phyloP scores from a whole-genome alignment of 2,113 vertebrate genomes.

The Corythoichthys haematopterus region DNA sequence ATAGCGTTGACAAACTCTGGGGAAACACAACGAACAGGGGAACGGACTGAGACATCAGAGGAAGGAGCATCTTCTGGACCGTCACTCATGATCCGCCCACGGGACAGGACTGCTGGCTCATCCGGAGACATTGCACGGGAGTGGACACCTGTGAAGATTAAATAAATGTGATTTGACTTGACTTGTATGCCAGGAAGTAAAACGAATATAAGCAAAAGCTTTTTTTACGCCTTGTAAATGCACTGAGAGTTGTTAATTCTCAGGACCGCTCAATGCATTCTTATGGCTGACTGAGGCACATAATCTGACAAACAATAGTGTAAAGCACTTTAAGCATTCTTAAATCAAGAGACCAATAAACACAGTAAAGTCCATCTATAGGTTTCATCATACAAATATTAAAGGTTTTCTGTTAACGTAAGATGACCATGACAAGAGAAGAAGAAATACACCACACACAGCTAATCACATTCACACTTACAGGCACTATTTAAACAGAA shows the following conservation, averaged over 20 bases:
- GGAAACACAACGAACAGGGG: constrained; percentile 86
- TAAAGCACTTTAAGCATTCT: constrained; percentile 5
- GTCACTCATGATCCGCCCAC: constrained; percentile 77
- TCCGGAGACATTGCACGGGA: constrained; percentile 70
- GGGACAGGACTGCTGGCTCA: constrained; percentile 62
- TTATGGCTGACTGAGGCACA: constrained; percentile 4
- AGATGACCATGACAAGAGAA: too few relatives aligned
- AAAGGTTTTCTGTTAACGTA: too few relatives aligned
- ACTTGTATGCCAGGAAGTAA: not conserved
- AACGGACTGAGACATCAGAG: constrained; percentile 78
- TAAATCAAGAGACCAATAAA: not conserved
- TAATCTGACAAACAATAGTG: constrained; percentile 11
- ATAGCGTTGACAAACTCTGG: constrained; percentile 92
- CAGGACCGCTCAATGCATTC: constrained; percentile 19
- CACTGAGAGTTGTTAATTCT: constrained; percentile 30
- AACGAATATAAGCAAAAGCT: not conserved
- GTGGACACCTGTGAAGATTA: constrained; percentile 74
- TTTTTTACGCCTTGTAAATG: not conserved
- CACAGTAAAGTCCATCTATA: not conserved
- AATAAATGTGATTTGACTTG: too few relatives aligned
- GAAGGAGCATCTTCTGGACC: constrained; percentile 58
- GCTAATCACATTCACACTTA: not conserved
- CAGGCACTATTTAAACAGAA: not conserved
- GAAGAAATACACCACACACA: not conserved
- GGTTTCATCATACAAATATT: too few relatives aligned